These are phyloP conservation scores for Ispidina picta DNA, from an alignment of 2,797 vertebrate species.

Conservation along the genomic window DNA sequence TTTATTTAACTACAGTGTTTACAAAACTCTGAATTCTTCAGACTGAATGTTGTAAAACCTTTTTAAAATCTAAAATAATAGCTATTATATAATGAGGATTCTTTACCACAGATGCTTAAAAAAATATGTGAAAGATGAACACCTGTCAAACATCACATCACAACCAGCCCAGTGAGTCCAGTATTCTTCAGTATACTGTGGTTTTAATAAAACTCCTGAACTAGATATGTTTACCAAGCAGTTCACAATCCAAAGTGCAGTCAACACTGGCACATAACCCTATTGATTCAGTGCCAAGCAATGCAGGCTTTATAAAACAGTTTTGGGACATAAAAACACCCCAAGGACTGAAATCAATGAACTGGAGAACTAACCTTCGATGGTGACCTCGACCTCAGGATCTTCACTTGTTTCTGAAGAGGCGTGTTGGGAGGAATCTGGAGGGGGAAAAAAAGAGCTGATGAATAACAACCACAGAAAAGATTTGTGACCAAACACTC, in stretches of 20 bases:
- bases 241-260: background rate
- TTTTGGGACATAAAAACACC: background rate
- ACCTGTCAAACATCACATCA: background rate
- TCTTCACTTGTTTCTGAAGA: slow-evolving; percentile 76
- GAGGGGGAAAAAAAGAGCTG: slow-evolving; percentile 55
- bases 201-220: background rate
- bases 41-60: background rate
- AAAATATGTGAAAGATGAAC: background rate
- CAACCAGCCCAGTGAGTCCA: background rate
- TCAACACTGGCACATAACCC: background rate
- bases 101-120: background rate
- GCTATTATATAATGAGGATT: background rate
- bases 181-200: background rate
- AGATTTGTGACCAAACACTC: slow-evolving; percentile 22
- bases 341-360: background rate
- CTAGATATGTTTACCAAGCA: background rate
- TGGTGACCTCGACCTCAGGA: slow-evolving; percentile 77
- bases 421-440: slow-evolving; percentile 72
- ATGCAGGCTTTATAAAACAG: background rate
- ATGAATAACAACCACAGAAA: slow-evolving; percentile 47
- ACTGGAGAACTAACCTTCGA: slow-evolving; percentile 73
- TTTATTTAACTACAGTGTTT: background rate
- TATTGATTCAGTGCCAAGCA: background rate
- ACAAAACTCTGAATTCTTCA: background rate
- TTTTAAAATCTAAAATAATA: background rate